Percentiles rank a stretch among this genome's conserved stretches.
These are phyloP conservation scores for Bostrychus sinensis DNA, from an alignment of 2,113 vertebrate genomes.

Conservation along the genomic window DNA sequence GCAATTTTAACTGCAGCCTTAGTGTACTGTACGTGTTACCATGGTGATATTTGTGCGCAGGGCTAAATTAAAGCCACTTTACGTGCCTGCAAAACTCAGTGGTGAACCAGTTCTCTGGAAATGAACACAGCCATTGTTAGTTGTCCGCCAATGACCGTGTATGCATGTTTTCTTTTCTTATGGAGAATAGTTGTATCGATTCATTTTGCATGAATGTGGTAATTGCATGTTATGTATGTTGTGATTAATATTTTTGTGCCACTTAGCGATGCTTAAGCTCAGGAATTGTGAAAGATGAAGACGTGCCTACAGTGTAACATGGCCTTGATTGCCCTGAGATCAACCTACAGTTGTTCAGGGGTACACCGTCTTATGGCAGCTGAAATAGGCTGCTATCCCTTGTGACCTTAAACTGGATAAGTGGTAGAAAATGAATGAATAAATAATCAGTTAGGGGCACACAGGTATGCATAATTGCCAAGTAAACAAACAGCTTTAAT, in stretches of 20 bases:
- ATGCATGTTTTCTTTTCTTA: constrained; percentile 60
- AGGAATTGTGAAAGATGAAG: not conserved
- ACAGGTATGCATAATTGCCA: not conserved
- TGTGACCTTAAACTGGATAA: not conserved
- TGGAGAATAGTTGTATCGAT: constrained; percentile 7
- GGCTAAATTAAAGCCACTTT: constrained; percentile 32
- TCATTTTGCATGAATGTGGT: constrained; percentile 81
- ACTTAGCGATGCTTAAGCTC: constrained; percentile 7
- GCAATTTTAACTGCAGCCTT: constrained; percentile 80
- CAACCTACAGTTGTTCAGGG: not conserved
- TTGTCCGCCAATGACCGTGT: constrained; percentile 48
- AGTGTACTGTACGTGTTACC: constrained; percentile 79
- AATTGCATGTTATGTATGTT: constrained; percentile 7
- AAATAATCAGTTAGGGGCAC: not conserved
- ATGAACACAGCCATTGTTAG: constrained; percentile 32
- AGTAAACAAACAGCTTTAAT: not conserved
- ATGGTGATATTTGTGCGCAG: constrained; percentile 71
- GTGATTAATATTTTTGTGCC: constrained; percentile 9
- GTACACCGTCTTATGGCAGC: not conserved
- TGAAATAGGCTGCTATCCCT: not conserved
- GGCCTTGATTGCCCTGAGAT: not conserved
- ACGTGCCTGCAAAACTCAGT: constrained; percentile 82
- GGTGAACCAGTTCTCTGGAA: constrained; percentile 69
- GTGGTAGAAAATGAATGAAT: not conserved
- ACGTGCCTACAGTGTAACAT: not conserved